Base-by-base conservation (phyloP, 2,888 invertebrate genomes). In the Drosophila formosana region DNA sequence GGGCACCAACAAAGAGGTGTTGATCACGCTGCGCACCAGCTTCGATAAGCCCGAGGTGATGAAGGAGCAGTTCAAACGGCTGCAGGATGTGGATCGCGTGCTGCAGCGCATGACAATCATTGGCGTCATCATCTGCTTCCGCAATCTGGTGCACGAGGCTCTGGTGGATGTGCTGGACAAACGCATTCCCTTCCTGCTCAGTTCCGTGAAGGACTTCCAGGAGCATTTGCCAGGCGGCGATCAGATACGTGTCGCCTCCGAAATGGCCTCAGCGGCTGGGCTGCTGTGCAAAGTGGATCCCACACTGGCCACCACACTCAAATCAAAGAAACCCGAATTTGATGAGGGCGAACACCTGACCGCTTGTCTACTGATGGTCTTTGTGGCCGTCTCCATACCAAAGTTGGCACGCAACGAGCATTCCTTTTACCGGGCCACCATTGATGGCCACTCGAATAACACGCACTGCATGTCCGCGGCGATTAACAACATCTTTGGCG, bases 1-100 rank as follows among this genome's bases (percentile, higher is more conserved):
- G 0, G 95, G 96, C 34, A 94, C 95, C 62, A 99, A 99, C 92
- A 98, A 98, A 91, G 99, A 99, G 76, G 96, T 98, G 11, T 93
- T 99, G 7, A 95, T 97, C 69, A 95, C 96, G 69, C 93, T 99
- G 46, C 94, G 99, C 82, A 98, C 98, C 1, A 98, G 98, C 92
- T 99, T 99, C 91, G 99, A 99, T 91, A 99, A 99, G 90, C 99
- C 99, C 0, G 99, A 99, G 86, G 96, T 97, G 39, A 99, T 99
- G 99, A 97, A 97, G 91, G 99, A 99, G 88, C 96, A 99, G 80
- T 97, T 97, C 85, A 97, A 97, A 90, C 95, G 95, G 87, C 92
- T 99, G 60, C 96, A 96, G 86, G 96, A 97, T 90, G 98, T 98
- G 0, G 99, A 99, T 90, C 98, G 98, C 90, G 97, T 99, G 3